Base-by-base conservation (phyloP, 2,888 invertebrate species). In the Noctua comes region DNA sequence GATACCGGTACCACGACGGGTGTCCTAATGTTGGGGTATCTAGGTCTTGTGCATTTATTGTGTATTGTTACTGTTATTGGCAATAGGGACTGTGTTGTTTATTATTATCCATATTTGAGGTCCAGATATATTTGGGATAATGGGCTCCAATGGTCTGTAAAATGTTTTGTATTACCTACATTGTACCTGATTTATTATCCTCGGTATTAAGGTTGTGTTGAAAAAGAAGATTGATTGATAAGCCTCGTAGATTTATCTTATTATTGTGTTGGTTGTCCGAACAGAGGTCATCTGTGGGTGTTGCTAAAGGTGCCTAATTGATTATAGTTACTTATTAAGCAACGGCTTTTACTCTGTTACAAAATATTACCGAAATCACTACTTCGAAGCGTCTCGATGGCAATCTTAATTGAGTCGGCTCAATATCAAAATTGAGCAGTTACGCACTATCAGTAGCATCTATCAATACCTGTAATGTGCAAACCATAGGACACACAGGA, bases 11-110 rank as follows among this genome's bases (percentile, higher is more conserved):
- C 69, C n/a, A 18, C 40, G 64, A 40, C 27, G 48, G 31, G 40
- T 24, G n/a, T 3, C 13, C 64, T 62, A 62, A 68, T 68, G 73
- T 71, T 71, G 62, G 70, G 64, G 51, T 54, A 71, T 74, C 73
- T 68, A 71, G 66, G 18, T 68, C 40, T 69, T 57, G 21, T 3
- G 40, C 65, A 70, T 76, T 24, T 59, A 68, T 43, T 13, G 18
- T 27, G 13, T 64, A 65, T 64, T 46, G n/a, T 43, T 51, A 24
- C 31, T 57, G 16, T 46, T 80, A 69, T 65, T 85, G 68, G n/a
- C 40, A 43, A 57, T 27, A 36, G 31, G 10, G 62, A 27, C 18
- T 27, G 31, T 69, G 11, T 51, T 36, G 51, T 68, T 54, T 77
- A 74, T 68, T 78, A 43, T 13, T 54, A 4, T 46, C 21, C 40